Conservation (phyloP, 2,113 vertebrate species). For the Apeltes quadracus region DNA sequence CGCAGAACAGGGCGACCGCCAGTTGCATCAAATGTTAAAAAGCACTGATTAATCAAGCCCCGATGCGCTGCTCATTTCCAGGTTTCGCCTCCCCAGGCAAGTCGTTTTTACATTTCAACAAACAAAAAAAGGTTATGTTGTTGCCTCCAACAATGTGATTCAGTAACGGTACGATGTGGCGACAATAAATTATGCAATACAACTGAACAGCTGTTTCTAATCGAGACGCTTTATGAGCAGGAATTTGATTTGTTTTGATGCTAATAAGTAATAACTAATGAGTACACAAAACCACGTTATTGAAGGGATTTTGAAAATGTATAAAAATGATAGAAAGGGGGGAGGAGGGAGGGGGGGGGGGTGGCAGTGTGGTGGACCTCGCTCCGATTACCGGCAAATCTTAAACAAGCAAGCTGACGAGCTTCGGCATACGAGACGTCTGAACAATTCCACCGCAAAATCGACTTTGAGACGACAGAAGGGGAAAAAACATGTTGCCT, state of each 20-base stretch:
- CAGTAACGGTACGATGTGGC: neutral
- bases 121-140: neutral
- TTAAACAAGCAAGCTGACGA: slow-evolving; percentile 38
- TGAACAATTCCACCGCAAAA: neutral
- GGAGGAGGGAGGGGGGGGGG: no score
- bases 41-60: neutral
- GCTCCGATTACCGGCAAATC: slow-evolving; percentile 47
- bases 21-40: neutral
- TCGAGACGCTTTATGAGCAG: slow-evolving; percentile 45
- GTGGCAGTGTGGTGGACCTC: no score
- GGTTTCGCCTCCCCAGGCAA: neutral
- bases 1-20: neutral
- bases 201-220: slow-evolving; percentile 9
- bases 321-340: slow-evolving; percentile 52
- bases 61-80: neutral
- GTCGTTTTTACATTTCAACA: neutral
- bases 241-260: slow-evolving; percentile 20
- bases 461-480: neutral
- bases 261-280: slow-evolving; percentile 31
- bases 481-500: neutral
- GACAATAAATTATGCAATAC: neutral
- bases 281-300: slow-evolving; percentile 36
- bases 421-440: neutral
- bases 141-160: neutral
- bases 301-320: slow-evolving; percentile 41